Evolutionary conservation across 1,140 invertebrate genomes (phyloP).

Genomic region (Orchestia grillus): DNA sequence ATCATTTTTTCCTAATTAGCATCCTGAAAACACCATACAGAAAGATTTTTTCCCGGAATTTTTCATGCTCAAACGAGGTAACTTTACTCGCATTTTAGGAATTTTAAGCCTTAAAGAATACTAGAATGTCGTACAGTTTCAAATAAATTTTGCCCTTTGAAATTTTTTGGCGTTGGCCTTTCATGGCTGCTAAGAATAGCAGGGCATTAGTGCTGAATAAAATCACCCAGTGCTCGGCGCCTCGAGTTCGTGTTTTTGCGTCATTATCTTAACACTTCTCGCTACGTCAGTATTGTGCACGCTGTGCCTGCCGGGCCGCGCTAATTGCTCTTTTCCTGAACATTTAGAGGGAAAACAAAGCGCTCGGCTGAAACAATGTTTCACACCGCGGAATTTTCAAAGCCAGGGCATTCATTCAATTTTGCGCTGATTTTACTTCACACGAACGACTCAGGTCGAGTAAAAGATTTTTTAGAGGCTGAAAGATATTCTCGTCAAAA

Average conservation of each 20-base stretch:
- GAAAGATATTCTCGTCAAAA: no score
- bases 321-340: neutral
- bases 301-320: no score
- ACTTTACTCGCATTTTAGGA: neutral
- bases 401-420: neutral
- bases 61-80: neutral
- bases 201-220: neutral
- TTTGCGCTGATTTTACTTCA: neutral
- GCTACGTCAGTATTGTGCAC: neutral
- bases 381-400: neutral
- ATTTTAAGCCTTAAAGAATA: neutral
- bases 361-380: no score
- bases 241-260: neutral
- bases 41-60: neutral
- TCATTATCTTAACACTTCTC: neutral
- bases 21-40: neutral
- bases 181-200: neutral
- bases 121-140: neutral
- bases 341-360: no score
- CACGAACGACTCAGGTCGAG: neutral
- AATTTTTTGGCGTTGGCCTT: neutral
- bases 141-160: neutral
- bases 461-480: neutral
- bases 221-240: neutral
- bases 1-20: neutral